Percentiles rank a stretch among this genome's conserved stretches.
These are phyloP conservation scores for Anhinga anhinga DNA, from an alignment of 2,113 vertebrate species.

Conservation along the genomic window DNA sequence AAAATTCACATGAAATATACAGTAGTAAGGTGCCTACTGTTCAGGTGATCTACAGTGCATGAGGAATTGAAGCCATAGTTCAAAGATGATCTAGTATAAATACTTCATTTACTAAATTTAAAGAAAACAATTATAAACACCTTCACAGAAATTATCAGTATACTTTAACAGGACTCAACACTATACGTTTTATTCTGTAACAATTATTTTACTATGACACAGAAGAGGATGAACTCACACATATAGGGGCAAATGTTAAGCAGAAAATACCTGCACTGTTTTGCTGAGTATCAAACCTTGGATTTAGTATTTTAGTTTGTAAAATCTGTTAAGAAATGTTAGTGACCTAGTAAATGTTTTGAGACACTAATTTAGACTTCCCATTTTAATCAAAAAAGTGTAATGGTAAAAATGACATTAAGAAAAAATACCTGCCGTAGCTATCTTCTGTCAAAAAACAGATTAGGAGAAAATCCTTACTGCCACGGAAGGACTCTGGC, in stretches of 20 bases:
- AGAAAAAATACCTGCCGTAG: background rate
- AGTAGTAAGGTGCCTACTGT: background rate
- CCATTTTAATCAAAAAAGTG: background rate
- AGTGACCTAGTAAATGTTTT: background rate
- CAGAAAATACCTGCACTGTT: background rate
- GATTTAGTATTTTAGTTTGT: background rate
- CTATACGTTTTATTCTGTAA: background rate
- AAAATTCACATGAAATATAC: background rate
- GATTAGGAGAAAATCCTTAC: background rate
- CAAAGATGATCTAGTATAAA: background rate
- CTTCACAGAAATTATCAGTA: background rate
- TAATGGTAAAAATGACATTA: background rate
- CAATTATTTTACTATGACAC: background rate
- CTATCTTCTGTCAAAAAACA: conserved; percentile 7
- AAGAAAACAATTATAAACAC: background rate
- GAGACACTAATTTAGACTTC: background rate
- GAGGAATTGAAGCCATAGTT: background rate
- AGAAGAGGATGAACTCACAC: background rate
- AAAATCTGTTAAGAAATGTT: background rate
- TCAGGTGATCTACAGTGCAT: background rate
- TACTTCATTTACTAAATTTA: background rate
- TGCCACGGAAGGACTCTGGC: background rate
- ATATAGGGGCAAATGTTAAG: background rate
- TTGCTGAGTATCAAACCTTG: background rate
- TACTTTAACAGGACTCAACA: background rate